These are phyloP conservation scores for Bovichtus variegatus DNA, from an alignment of 2,797 vertebrate species.

Conservation along the genomic window DNA sequence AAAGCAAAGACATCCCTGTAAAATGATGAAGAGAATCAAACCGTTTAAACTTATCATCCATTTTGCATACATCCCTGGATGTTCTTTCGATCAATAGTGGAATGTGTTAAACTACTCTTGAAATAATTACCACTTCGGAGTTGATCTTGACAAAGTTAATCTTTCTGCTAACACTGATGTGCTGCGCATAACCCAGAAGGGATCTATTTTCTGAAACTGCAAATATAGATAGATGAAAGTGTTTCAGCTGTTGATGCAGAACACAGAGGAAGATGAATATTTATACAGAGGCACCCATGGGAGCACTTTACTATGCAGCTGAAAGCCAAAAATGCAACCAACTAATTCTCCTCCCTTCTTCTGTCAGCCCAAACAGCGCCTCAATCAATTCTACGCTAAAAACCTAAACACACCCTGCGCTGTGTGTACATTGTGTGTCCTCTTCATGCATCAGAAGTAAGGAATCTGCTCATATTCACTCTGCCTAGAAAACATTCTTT, in stretches of 20 bases:
- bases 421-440: constrained; percentile 30
- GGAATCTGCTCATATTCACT: constrained; percentile 55
- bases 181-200: constrained; percentile 35
- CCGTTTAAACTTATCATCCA: background rate
- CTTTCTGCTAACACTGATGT: constrained; percentile 25
- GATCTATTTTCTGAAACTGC: constrained; percentile 62
- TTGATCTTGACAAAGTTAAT: constrained; percentile 38
- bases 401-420: constrained; percentile 52
- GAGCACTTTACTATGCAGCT: constrained; percentile 64
- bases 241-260: constrained; percentile 74
- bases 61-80: background rate
- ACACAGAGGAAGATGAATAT: constrained; percentile 79
- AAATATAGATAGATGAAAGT: constrained; percentile 75
- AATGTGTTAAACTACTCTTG: constrained; percentile 4
- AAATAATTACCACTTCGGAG: constrained; percentile 25
- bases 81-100: constrained; percentile 5
- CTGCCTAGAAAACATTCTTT: constrained; percentile 51
- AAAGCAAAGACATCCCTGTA: background rate
- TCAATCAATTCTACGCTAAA: constrained; percentile 50
- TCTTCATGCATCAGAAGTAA: constrained; percentile 45
- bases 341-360: constrained; percentile 51
- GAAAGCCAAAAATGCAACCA: constrained; percentile 63
- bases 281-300: constrained; percentile 75
- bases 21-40: background rate
- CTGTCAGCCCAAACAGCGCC: constrained; percentile 63